Conservation (phyloP, 2,797 vertebrate genomes). For the Loriculus beryllinus region DNA sequence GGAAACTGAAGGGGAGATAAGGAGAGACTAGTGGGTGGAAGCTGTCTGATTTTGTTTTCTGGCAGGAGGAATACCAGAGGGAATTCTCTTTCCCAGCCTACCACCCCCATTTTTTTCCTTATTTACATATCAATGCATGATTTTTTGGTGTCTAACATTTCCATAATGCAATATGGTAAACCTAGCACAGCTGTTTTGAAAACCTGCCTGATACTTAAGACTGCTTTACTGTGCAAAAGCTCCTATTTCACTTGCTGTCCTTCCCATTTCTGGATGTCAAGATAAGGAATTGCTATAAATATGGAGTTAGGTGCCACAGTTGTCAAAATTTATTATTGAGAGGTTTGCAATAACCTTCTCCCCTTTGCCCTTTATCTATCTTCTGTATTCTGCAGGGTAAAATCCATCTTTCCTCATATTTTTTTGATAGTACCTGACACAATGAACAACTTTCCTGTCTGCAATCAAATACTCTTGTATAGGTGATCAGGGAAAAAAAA, state of each 20-base stretch:
- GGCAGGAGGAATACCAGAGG: conserved; percentile 62
- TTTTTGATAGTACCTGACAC: conserved; percentile 4
- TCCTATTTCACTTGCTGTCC: conserved; percentile 15
- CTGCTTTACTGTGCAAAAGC: conserved; percentile 1
- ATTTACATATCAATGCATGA: conserved; percentile 12
- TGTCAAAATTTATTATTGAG: conserved; percentile 1
- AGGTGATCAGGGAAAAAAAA: not conserved
- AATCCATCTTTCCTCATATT: not conserved
- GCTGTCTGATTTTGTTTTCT: conserved; percentile 64
- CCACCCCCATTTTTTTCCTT: conserved; percentile 20
- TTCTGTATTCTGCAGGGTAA: not conserved
- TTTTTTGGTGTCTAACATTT: conserved; percentile 11
- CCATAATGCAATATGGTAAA: not conserved
- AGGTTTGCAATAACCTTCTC: not conserved
- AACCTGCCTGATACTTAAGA: not conserved
- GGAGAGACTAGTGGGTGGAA: conserved; percentile 67
- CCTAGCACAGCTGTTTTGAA: conserved; percentile 25
- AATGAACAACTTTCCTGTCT: not conserved
- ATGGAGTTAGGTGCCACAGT: not conserved
- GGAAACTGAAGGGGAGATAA: conserved; percentile 44
- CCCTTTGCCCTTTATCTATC: not conserved
- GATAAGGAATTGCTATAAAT: not conserved
- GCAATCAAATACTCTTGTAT: not conserved
- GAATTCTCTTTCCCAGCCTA: conserved; percentile 62
- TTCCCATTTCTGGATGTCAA: not conserved